A percentile compares a stretch with the other conserved stretches of the same genome.
Conservation (phyloP, 1,140 invertebrate species). For the Aphelenchoides fujianensis region DNA sequence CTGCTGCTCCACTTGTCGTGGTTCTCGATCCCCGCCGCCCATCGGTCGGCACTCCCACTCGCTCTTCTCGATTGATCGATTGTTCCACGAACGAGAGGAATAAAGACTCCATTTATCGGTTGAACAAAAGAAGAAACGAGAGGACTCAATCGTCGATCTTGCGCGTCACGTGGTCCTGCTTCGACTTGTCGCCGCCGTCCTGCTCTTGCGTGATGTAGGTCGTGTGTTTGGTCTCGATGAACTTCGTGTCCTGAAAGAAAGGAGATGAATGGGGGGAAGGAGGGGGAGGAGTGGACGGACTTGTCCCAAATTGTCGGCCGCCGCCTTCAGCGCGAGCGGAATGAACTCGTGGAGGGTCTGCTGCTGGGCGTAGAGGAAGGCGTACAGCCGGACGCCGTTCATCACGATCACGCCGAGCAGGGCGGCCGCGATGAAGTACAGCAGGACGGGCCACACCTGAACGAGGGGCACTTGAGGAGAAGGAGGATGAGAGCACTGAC, state of each 20-base stretch:
- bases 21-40: too few species aligned
- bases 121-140: too few species aligned
- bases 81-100: too few species aligned
- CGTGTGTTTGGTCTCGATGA: slow-evolving; percentile 2
- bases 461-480: too few species aligned
- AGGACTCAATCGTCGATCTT: slow-evolving; percentile 4
- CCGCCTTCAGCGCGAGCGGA: background rate
- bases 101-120: too few species aligned
- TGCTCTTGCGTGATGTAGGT: background rate
- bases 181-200: background rate
- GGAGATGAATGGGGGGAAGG: background rate
- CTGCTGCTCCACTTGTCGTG: too few species aligned
- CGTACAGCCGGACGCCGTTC: background rate
- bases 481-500: too few species aligned
- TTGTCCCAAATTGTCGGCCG: slow-evolving; percentile 15
- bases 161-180: background rate
- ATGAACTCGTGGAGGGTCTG: slow-evolving; percentile 1
- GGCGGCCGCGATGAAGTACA: background rate
- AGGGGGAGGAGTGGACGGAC: background rate
- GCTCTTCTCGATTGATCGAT: too few species aligned
- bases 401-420: slow-evolving; percentile 1
- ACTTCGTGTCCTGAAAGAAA: slow-evolving; percentile 8
- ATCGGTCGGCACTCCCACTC: too few species aligned
- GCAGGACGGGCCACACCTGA: slow-evolving; percentile 6
- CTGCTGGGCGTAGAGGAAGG: slow-evolving; percentile 6